A percentile compares a stretch with the other conserved stretches of the same genome.
These are phyloP conservation scores for Drosophila sordidula DNA, from an alignment of 2,888 invertebrate species.

Conservation along the genomic window DNA sequence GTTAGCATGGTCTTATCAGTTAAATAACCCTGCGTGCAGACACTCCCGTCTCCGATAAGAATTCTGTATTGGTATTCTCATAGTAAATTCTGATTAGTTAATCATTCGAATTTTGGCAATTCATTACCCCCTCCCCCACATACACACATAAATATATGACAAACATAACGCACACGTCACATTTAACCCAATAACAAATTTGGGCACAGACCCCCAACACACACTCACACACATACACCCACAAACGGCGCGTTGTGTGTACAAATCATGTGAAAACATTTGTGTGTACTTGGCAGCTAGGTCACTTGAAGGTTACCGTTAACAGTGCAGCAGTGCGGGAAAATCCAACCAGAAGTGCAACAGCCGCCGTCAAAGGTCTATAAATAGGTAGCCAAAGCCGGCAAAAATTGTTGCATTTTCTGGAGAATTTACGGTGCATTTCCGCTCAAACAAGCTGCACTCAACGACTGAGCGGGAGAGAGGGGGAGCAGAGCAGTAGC, in stretches of 20 bases:
- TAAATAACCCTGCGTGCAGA: conserved; percentile 1
- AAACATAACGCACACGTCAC: conserved; percentile 14
- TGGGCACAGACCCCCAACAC: conserved; percentile 22
- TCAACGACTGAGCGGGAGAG: not conserved
- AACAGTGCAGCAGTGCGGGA: conserved; percentile 45
- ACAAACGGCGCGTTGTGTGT: conserved; percentile 16
- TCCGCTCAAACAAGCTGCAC: conserved; percentile 30
- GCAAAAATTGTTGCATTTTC: conserved; percentile 55
- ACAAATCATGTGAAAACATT: conserved; percentile 25
- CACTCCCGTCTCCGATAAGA: conserved; percentile 21
- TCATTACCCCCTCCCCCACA: not conserved
- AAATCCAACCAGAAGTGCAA: conserved; percentile 60
- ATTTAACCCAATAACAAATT: conserved; percentile 18
- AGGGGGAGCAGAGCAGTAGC: conserved; percentile 1
- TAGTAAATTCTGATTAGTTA: not conserved
- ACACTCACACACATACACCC: conserved; percentile 14
- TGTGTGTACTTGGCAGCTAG: conserved; percentile 61
- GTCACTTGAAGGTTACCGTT: conserved; percentile 77
- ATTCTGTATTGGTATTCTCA: not conserved
- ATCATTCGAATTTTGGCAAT: not conserved
- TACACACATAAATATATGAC: not conserved
- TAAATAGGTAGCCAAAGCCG: conserved; percentile 40
- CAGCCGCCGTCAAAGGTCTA: conserved; percentile 25
- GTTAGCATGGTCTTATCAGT: conserved; percentile 19
- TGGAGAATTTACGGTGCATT: conserved; percentile 48